Base-by-base conservation (phyloP, 2,797 vertebrate genomes). In the Lepilemur ruficaudatus region DNA sequence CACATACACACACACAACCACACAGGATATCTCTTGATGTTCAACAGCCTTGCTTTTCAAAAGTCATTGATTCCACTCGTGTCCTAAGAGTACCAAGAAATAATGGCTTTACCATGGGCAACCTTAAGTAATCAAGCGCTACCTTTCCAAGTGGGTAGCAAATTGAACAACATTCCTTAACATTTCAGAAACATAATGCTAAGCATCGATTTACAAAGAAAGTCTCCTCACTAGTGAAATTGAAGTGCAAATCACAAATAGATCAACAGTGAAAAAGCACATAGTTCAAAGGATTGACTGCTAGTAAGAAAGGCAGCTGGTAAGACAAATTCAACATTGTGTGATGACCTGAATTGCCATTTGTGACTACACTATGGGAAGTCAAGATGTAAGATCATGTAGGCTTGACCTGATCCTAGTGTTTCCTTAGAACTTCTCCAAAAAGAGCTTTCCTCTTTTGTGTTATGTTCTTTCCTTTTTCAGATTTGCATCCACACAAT, bases 21-120 rank as follows among this genome's bases (percentile, higher is more conserved):
- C 69, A 86, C 1, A 89, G 15, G 23, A 11, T 38, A 91, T 86
- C 65, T 95, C 23, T 79, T 88, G 72, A 84, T 75, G 30, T 87
- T 91, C 84, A 92, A 67, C 14, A 85, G 78, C 38, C 22, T 69
- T 94, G 32, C 43, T 93, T 96, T 94, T 94, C 75, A 83, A 93
- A 95, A 94, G 48, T 82, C 67, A 70, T 75, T 91, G 43, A 86
- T 94, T 92, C 73, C 20, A 96, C 35, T 95, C 92, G 25, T 93
- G 13, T 57, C 25, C 61, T 67, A 59, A 96, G 30, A 95, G 13
- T 81, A 48, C 50, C 73, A 86, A 79, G 52, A 89, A 95, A 91
- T 82, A 93, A 50, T 83, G 43, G 65, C 55, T 94, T 94, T 52
- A 59, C 23, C 87, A 76, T 25, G 48, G 22, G 28, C 75, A 89